A percentile compares a stretch with the other conserved stretches of the same genome.
Evolutionary conservation across 2,888 invertebrate species (phyloP).

Genomic region (Byasa hedistus): DNA sequence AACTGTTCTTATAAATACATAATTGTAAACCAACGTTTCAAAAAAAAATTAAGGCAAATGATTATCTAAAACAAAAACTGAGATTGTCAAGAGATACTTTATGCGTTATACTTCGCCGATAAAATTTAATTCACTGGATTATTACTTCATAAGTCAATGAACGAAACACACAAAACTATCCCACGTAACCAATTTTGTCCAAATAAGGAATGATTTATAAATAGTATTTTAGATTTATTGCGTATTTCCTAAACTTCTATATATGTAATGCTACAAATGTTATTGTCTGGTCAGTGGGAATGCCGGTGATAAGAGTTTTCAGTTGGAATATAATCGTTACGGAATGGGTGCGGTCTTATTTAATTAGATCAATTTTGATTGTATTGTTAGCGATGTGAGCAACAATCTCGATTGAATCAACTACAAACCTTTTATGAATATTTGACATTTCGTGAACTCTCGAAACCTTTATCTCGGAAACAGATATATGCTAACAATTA

Average conservation of each 20-base stretch:
- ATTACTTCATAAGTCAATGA: too few species aligned
- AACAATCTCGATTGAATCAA: slow-evolving; percentile 13
- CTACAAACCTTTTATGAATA: slow-evolving; percentile 13
- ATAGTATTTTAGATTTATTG: slow-evolving; percentile 25
- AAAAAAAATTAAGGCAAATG: too few species aligned
- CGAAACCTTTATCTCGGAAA: too few species aligned
- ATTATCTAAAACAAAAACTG: too few species aligned
- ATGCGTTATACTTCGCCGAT: too few species aligned
- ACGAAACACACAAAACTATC: too few species aligned
- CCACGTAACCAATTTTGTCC: slow-evolving; percentile 24
- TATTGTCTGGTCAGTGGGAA: slow-evolving; percentile 30
- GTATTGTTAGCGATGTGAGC: slow-evolving; percentile 20
- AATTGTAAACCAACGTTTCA: too few species aligned
- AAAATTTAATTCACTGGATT: too few species aligned
- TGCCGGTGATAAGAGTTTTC: slow-evolving; percentile 38
- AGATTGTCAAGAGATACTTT: too few species aligned
- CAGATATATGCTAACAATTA: too few species aligned
- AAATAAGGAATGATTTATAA: slow-evolving; percentile 24
- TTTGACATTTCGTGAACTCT: slow-evolving; percentile 4
- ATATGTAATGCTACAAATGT: slow-evolving; percentile 14
- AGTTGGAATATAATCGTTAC: slow-evolving; percentile 45
- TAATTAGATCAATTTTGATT: slow-evolving; percentile 30
- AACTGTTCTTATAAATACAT: too few species aligned
- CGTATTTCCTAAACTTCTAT: slow-evolving; percentile 9
- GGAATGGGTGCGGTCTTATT: slow-evolving; percentile 42